phyloP scores from a whole-genome alignment of 1,140 invertebrate genomes.

The Conus ventricosus region DNA sequence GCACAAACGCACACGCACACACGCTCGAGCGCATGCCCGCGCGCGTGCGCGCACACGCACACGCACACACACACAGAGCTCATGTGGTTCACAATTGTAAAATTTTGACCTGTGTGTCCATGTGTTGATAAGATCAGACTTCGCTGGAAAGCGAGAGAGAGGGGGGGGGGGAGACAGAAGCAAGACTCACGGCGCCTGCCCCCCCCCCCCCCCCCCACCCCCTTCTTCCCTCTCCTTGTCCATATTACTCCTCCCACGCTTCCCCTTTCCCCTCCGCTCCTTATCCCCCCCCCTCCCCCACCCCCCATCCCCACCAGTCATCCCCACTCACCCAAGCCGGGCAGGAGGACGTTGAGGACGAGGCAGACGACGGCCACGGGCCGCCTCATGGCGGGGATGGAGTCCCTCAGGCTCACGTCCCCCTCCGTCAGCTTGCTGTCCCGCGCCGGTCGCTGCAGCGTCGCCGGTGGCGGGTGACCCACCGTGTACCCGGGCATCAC shows the following conservation, averaged over 20 bases:
- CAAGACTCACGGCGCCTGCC: not conserved
- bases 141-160: not conserved
- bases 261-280: too few species aligned
- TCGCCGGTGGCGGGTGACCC: slow-evolving; percentile 6
- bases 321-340: slow-evolving; percentile 75
- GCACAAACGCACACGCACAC: not conserved
- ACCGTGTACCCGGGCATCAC: slow-evolving; percentile 60
- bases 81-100: too few species aligned
- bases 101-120: too few species aligned
- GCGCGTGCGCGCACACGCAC: not conserved
- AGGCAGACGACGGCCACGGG: slow-evolving; percentile 74
- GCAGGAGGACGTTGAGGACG: slow-evolving; percentile 75
- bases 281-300: too few species aligned
- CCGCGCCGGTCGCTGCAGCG: slow-evolving; percentile 31
- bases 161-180: not conserved
- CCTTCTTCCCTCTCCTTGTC: too few species aligned
- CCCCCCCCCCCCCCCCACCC: not conserved
- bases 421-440: slow-evolving; percentile 54
- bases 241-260: too few species aligned
- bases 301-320: too few species aligned
- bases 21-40: not conserved
- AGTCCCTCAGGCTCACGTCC: slow-evolving; percentile 63
- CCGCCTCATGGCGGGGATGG: slow-evolving; percentile 76
- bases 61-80: not conserved
- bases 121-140: too few species aligned